Conservation (phyloP, 2,888 invertebrate genomes). For the Nomada lathburiana region DNA sequence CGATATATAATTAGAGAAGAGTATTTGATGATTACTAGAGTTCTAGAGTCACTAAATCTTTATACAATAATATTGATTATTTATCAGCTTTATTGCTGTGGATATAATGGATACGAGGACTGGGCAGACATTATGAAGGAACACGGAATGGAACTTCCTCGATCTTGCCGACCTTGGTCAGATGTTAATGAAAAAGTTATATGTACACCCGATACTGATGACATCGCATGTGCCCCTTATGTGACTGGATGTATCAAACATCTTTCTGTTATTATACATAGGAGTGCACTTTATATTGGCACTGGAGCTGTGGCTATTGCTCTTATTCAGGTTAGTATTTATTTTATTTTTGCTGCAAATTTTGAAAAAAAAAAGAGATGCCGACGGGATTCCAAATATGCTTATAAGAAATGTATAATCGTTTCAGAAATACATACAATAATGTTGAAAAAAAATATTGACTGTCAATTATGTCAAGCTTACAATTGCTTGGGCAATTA, state of each 20-base stretch:
- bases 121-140: conserved; percentile 87
- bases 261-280: conserved; percentile 88
- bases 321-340: conserved; percentile 89
- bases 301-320: conserved; percentile 92
- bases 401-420: not conserved
- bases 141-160: conserved; percentile 83
- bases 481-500: too few relatives aligned
- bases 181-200: not conserved
- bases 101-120: conserved; percentile 78
- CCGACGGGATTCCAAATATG: not conserved
- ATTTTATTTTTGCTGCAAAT: not conserved
- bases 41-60: not conserved
- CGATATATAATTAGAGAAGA: too few relatives aligned
- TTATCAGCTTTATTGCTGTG: conserved; percentile 84
- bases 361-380: not conserved
- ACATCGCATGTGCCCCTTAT: conserved; percentile 62
- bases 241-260: conserved; percentile 87
- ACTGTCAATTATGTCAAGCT: too few relatives aligned
- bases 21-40: too few relatives aligned
- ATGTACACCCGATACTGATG: conserved; percentile 68
- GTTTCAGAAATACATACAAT: too few relatives aligned
- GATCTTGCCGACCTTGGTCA: conserved; percentile 87
- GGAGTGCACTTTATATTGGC: conserved; percentile 90
- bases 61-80: not conserved
- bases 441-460: too few relatives aligned